These are phyloP conservation scores for Rhingia rostrata DNA, from an alignment of 2,888 invertebrate species.

Conservation along the genomic window DNA sequence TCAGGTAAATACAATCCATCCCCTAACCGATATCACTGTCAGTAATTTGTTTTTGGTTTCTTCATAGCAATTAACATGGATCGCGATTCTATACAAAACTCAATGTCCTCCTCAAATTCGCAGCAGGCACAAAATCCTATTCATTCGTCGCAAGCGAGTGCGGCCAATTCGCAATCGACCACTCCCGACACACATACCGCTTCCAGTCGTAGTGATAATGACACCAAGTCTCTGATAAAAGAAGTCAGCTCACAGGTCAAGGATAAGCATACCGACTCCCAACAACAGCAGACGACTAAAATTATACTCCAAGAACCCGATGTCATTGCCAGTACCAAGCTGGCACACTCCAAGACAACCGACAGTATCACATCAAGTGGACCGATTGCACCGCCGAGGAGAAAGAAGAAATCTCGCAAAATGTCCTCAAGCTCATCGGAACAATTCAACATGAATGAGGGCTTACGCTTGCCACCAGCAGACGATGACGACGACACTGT, in stretches of 20 bases:
- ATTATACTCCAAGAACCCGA: slow-evolving; percentile 89
- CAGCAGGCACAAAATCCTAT: slow-evolving; percentile 77
- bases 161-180: slow-evolving; percentile 71
- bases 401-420: slow-evolving; percentile 86
- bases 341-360: slow-evolving; percentile 83
- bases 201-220: slow-evolving; percentile 71
- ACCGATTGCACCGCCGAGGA: slow-evolving; percentile 91
- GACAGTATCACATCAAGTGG: slow-evolving; percentile 82
- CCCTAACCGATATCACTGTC: not conserved
- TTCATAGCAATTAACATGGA: slow-evolving; percentile 81
- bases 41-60: slow-evolving; percentile 9
- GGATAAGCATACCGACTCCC: slow-evolving; percentile 53
- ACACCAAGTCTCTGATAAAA: slow-evolving; percentile 58
- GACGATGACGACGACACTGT: slow-evolving; percentile 80
- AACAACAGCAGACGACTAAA: slow-evolving; percentile 70
- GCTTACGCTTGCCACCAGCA: slow-evolving; percentile 78
- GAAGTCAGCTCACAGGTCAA: slow-evolving; percentile 37
- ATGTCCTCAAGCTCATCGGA: slow-evolving; percentile 82
- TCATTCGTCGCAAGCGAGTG: slow-evolving; percentile 75
- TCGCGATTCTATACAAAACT: slow-evolving; percentile 81
- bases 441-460: slow-evolving; percentile 81
- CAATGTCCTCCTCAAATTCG: slow-evolving; percentile 76
- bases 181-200: slow-evolving; percentile 72
- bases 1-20: slow-evolving; percentile 83
- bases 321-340: slow-evolving; percentile 95